Conservation (phyloP, 2,888 invertebrate species). For the Onthophagus sagittarius region DNA sequence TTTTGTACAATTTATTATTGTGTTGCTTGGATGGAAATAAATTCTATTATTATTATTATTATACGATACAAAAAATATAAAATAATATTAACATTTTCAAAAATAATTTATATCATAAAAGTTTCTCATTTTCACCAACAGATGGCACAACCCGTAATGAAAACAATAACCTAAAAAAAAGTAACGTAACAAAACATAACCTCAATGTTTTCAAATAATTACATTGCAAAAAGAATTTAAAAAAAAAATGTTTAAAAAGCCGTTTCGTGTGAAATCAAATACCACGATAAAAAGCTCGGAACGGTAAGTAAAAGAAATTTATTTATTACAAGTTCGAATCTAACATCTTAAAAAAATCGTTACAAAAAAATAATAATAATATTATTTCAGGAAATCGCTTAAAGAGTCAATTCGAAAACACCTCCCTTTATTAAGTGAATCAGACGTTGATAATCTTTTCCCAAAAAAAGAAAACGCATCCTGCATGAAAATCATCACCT, state of each 20-base stretch:
- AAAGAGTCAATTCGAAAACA: slow-evolving; percentile 61
- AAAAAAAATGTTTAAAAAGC: slow-evolving; percentile 76
- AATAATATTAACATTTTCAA: too few relatives aligned
- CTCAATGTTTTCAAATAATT: not conserved
- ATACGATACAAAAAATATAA: too few relatives aligned
- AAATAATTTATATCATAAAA: too few relatives aligned
- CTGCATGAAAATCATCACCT: slow-evolving; percentile 67
- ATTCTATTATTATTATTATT: too few relatives aligned
- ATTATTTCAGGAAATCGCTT: slow-evolving; percentile 66
- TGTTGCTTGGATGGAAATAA: too few relatives aligned
- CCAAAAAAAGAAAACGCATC: slow-evolving; percentile 71
- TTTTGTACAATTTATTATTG: too few relatives aligned
- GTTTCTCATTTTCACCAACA: too few relatives aligned
- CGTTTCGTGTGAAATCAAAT: slow-evolving; percentile 78
- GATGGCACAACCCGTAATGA: too few relatives aligned
- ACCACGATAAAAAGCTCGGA: slow-evolving; percentile 81
- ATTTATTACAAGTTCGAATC: slow-evolving; percentile 7
- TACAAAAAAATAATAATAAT: too few relatives aligned
- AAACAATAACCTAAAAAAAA: too few relatives aligned
- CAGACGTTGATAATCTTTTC: slow-evolving; percentile 64
- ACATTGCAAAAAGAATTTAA: not conserved
- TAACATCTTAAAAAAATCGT: too few relatives aligned
- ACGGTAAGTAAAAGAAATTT: slow-evolving; percentile 53
- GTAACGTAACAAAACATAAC: not conserved
- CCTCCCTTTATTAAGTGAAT: slow-evolving; percentile 63